A percentile compares a stretch with the other conserved stretches of the same genome.
phyloP scores from a whole-genome alignment of 2,888 invertebrate genomes.

The Lycaena phlaeas region DNA sequence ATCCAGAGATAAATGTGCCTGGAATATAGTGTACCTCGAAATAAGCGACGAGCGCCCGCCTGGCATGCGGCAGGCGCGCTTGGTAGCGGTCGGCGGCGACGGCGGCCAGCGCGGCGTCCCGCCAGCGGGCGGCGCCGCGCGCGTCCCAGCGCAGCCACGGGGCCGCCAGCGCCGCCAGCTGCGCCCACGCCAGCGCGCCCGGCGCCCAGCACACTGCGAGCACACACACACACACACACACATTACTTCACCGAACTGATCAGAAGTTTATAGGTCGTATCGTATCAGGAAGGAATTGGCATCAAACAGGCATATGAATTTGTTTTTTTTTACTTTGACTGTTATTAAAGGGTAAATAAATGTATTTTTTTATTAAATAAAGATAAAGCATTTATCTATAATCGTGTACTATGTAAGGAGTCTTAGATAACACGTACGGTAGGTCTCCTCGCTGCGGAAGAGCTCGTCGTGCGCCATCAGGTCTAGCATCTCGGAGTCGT shows the following conservation, averaged over 20 bases:
- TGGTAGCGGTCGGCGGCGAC: constrained; percentile 77
- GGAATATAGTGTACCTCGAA: no score
- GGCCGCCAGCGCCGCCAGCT: constrained; percentile 75
- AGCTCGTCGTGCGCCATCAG: constrained; percentile 75
- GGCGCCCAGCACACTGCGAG: constrained; percentile 79
- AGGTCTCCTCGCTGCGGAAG: constrained; percentile 76
- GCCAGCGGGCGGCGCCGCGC: constrained; percentile 77
- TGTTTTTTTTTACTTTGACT: no score
- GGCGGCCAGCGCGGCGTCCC: constrained; percentile 71
- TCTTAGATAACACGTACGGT: constrained; percentile 59
- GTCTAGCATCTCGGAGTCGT: constrained; percentile 86
- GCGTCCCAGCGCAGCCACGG: constrained; percentile 79
- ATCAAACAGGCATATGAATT: no score
- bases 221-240: no score
- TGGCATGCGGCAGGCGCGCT: constrained; percentile 51
- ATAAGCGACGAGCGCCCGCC: constrained; percentile 70
- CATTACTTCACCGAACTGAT: no score
- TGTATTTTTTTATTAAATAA: no score
- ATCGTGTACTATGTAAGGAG: no score
- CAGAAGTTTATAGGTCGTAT: no score
- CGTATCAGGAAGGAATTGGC: no score
- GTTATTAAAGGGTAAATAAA: no score
- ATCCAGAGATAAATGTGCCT: no score
- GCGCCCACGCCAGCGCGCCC: constrained; percentile 78
- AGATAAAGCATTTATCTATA: not conserved